Base-by-base conservation (phyloP, 2,797 vertebrate genomes). In the Potorous gilbertii region DNA sequence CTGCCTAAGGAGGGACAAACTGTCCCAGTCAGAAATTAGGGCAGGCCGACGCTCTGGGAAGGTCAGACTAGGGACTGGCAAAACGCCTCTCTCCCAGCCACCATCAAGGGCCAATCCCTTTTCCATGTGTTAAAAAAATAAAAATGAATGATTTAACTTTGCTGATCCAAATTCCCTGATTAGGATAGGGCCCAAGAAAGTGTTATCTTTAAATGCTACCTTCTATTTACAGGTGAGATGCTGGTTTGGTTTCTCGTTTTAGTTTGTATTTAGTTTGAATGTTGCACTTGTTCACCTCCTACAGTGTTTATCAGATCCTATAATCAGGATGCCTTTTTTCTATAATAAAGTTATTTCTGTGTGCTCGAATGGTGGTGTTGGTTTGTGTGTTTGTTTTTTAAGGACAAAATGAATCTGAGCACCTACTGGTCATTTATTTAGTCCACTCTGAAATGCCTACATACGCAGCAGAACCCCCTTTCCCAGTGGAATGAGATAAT, bases 311-410 rank as follows among this genome's bases (percentile, higher is more conserved):
- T 81, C 52, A 96, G 93, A 94, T 96, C 93, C 97, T 97, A 12
- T 90, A 93, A 95, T n/a, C 97, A 96, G 98, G 97, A 93, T 96
- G 92, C 97, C 93, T 97, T 98, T 98, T 98, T 98, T 97, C 96
- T 98, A 96, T 97, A 98, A 98, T 98, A 98, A 98, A 98, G 56
- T 94, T 97, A 97, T 97, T 93, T 97, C 96, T 95, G 94, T 96
- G 95, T 10, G 29, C 94, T 90, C 24, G 10, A 87, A 0, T 92
- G 13, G 94, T 92, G 24, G 54, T 90, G 93, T 66, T n/a, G 1
- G 31, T n/a, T n/a, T 16, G 1, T 16, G 0, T 34, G 1, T 62
- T 14, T 62, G 13, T 66, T 74, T 74, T 74, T 62, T 93, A 91
- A 27, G 90, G 59, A 59, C 14, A 94, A 96, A 94, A 54, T 34